phyloP scores from a whole-genome alignment of 2,888 invertebrate genomes.

The Polyploca ridens region DNA sequence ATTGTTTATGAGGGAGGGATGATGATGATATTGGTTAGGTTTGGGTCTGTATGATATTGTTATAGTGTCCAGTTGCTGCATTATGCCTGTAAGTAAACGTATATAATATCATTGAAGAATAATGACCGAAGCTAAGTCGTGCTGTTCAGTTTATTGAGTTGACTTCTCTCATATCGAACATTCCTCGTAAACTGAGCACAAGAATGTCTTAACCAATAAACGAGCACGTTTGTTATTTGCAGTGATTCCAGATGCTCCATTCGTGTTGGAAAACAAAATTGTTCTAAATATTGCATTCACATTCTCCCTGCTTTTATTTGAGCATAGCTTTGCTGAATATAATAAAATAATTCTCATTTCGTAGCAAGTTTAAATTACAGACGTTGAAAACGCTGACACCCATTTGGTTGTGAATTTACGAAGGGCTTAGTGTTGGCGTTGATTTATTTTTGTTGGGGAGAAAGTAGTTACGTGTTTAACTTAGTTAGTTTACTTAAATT shows the following conservation, averaged over 20 bases:
- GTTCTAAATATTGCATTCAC: conserved; percentile 47
- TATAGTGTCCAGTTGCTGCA: not conserved
- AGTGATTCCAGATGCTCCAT: conserved; percentile 56
- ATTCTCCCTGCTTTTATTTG: conserved; percentile 32
- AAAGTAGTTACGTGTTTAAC: conserved; percentile 21
- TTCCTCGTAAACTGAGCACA: conserved; percentile 50
- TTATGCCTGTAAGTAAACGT: not conserved
- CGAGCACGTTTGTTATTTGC: conserved; percentile 50
- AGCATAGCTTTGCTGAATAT: conserved; percentile 22
- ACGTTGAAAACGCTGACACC: conserved; percentile 33
- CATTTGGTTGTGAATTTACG: conserved; percentile 36
- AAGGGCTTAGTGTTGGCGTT: conserved; percentile 31
- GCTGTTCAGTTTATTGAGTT: conserved; percentile 35
- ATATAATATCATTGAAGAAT: conserved; percentile 18
- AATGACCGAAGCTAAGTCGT: conserved; percentile 40
- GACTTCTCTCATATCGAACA: conserved; percentile 52
- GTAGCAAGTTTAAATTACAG: conserved; percentile 36
- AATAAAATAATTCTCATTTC: conserved; percentile 39
- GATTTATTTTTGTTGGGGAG: conserved; percentile 35
- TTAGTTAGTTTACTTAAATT: conserved; percentile 21
- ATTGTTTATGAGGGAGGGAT: not conserved
- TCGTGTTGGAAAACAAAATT: conserved; percentile 39
- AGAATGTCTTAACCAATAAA: conserved; percentile 51
- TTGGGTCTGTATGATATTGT: not conserved
- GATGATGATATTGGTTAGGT: too few relatives aligned